Evolutionary conservation across 2,888 invertebrate species (phyloP), one percentile per base, ranked within the genome.

Genomic region (Resseliella maxima): DNA sequence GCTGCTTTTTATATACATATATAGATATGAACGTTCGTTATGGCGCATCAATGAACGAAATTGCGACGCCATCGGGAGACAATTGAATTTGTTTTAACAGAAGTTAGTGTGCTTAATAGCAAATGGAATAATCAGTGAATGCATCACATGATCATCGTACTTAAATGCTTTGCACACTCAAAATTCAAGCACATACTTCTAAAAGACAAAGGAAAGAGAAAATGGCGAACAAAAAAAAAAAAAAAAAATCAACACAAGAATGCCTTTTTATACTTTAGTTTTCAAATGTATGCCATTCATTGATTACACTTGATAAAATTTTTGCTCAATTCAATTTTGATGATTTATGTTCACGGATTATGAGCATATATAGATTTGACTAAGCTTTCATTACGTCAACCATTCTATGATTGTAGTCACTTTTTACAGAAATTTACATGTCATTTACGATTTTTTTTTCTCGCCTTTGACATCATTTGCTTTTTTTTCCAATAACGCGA

Each of bases 241-340:
- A 1, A 72, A 35, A 72, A 35, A 72, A 72, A 72, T 15, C 1
- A 59, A 45, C 45, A 21, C 12, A 18, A 2, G 18, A 50, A 50
- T 50, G 10, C 10, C 18, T 50, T 50, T 18, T 12, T 59, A 3
- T 6, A 24, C 0, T 59, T 31, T 24, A 5, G 10, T 1, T 72
- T 72, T 72, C 72, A 72, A 72, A 8, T 72, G 72, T 72, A 72
- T 72, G 3, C 72, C 24, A 59, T 59, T 15, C 24, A 24, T 59
- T 50, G 59, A 59, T 59, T 72, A 35, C 72, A 12, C 31, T 72
- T 31, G 72, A 31, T 72, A 31, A n/a, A n/a, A n/a, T 31, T 72
- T 72, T 31, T 72, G 31, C 31, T 72, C 72, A 72, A 72, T 72
- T 72, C 72, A 35, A 72, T 72, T 72, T 12, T 72, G 72, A 72